Base-by-base conservation (phyloP, 2,797 vertebrate species). In the Sylvilagus floridanus region DNA sequence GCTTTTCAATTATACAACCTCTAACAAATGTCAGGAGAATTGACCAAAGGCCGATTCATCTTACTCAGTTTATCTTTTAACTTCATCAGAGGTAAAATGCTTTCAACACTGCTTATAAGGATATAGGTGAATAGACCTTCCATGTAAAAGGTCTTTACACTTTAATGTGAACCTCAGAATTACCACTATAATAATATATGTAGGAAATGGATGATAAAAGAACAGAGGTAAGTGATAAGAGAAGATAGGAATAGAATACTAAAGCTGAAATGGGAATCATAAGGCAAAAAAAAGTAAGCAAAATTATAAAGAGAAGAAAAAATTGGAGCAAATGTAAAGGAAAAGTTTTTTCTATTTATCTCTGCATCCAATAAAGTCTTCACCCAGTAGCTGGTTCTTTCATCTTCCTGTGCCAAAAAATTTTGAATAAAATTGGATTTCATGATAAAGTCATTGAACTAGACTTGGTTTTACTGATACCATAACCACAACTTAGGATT, bases 401-500 rank as follows among this genome's bases (percentile, higher is more conserved):
- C 54, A 66, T 68, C 63, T 82, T 85, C 26, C 5, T 52, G 28
- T 90, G 54, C 66, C 83, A 86, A 47, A 35, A 35, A 78, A 2
- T 52, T 30, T 90, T 72, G 52, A 90, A 54, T 19, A 69, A 93
- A 90, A 88, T 2, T 78, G 50, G 94, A 84, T 84, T 73, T 76
- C 24, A 10, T 90, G 42, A 22, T 28, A 11, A 90, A 95, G 78
- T 73, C 30, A 5, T 94, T 85, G 4, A 87, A 81, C 21, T 7
- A 86, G 30, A 79, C 22, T 72, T 52, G 21, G 54, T 22, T 60
- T 92, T 89, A 69, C 32, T 87, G 32, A 72, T 90, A 82, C 11
- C 11, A 86, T 88, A 87, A 30, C 37, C 8, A 66, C 32, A 30
- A 78, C 52, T 93, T 78, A 78, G 35, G 65, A 57, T 72, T 72